Evolutionary conservation across 2,888 invertebrate genomes (phyloP), one percentile per base, ranked within the genome.

Genomic region (Phyto melanocephala): DNA sequence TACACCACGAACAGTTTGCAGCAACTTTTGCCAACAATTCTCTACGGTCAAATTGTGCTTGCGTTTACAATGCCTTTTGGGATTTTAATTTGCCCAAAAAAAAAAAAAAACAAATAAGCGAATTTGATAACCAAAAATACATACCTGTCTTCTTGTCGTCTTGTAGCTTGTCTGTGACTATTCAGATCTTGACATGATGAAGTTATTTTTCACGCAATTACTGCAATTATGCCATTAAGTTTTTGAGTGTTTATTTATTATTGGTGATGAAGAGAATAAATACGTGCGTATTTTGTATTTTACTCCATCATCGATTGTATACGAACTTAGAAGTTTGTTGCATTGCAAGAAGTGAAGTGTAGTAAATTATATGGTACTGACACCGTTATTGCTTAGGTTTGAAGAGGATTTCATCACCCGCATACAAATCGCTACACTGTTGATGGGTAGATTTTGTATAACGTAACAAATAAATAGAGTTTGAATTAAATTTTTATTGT

Each of bases 201-300:
- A 86, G 86, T 86, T 85, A 86, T 86, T 86, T 85, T 85, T 86
- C 86, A 85, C 85, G 84, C 85, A 85, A 86, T 86, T 86, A 85
- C 80, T 67, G 81, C 81, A 85, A 86, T 86, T 85, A 86, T 85
- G 85, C 83, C 78, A 86, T 86, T 85, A 85, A 79, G 63, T 81
- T 70, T 67, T 83, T 76, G 35, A 70, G 63, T 50, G 70, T 80
- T 80, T 76, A 80, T 80, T 80, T 80, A 75, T 80, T 76, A 63
- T 70, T 71, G 70, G 50, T 40, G 63, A 50, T 80, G 74, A 62
- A 62, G 37, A 24, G 13, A 37, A 10, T 15, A 47, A 56, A 2
- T 62, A 70, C 77, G 75, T 75, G 70, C 52, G 76, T 67, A 60
- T 81, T 71, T 28, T 74, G 13, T n/a, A 5, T 54, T 68, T 67